A percentile compares a stretch with the other conserved stretches of the same genome.
These are phyloP conservation scores for Chloropsis hardwickii DNA, from an alignment of 2,113 vertebrate species.

Conservation along the genomic window DNA sequence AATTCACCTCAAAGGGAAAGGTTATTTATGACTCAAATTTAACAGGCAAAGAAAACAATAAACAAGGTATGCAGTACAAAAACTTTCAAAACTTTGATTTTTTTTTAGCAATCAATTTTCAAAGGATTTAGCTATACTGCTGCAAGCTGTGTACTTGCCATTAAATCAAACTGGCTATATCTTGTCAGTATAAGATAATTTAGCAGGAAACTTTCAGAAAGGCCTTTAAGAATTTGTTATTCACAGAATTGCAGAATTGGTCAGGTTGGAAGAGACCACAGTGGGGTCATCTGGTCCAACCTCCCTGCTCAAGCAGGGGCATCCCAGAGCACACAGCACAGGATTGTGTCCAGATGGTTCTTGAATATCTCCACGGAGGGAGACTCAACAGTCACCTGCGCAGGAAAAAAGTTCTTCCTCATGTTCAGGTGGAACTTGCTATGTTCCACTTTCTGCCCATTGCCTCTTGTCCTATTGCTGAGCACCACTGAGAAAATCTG, in stretches of 20 bases:
- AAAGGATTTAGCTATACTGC: background rate
- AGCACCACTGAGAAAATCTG: background rate
- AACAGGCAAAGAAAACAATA: background rate
- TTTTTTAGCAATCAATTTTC: background rate
- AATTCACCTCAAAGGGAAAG: background rate
- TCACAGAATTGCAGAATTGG: background rate
- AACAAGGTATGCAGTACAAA: background rate
- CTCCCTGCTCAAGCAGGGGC: background rate
- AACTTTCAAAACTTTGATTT: background rate
- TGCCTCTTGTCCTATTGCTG: background rate
- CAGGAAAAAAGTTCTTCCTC: background rate
- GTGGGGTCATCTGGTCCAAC: background rate
- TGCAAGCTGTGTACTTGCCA: background rate
- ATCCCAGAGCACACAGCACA: background rate
- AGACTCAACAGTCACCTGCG: background rate
- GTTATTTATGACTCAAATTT: background rate
- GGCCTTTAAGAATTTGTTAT: background rate
- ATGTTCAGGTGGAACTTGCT: background rate
- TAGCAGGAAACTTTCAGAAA: background rate
- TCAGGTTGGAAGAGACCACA: background rate
- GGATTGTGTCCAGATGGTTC: background rate
- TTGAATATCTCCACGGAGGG: background rate
- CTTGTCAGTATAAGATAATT: background rate
- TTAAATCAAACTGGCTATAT: background rate
- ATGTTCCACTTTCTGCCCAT: background rate